Conservation (phyloP, 2,113 vertebrate species). For the Tricholaema leucomelas region DNA sequence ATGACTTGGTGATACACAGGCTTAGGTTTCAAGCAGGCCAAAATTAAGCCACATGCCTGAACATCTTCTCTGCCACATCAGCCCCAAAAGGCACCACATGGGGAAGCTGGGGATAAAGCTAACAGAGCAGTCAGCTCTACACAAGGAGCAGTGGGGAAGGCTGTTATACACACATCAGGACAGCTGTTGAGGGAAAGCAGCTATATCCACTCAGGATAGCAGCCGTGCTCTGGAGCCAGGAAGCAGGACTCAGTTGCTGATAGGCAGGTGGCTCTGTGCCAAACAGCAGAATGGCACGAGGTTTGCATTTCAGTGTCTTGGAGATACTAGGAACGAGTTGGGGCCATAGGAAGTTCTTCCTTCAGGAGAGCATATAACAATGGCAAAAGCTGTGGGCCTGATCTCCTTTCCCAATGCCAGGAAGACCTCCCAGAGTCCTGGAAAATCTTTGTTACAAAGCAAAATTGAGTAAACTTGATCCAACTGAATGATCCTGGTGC, state of each 20-base stretch:
- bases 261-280: slow-evolving; percentile 8
- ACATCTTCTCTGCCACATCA: neutral
- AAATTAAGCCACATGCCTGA: neutral
- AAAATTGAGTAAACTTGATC: neutral
- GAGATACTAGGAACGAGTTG: neutral
- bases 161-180: neutral
- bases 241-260: neutral
- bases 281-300: neutral
- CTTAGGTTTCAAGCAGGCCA: neutral
- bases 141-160: neutral
- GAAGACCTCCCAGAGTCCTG: neutral
- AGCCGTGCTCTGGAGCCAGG: neutral
- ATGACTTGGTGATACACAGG: neutral
- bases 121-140: neutral
- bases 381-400: neutral
- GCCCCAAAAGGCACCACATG: neutral
- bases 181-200: neutral
- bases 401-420: neutral
- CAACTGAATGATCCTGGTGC: neutral
- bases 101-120: neutral
- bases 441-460: neutral
- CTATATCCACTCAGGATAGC: neutral
- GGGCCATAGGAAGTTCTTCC: neutral
- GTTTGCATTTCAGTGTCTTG: neutral
- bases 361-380: neutral